Conservation (phyloP, 2,797 vertebrate genomes). For the Graptemys geographica region DNA sequence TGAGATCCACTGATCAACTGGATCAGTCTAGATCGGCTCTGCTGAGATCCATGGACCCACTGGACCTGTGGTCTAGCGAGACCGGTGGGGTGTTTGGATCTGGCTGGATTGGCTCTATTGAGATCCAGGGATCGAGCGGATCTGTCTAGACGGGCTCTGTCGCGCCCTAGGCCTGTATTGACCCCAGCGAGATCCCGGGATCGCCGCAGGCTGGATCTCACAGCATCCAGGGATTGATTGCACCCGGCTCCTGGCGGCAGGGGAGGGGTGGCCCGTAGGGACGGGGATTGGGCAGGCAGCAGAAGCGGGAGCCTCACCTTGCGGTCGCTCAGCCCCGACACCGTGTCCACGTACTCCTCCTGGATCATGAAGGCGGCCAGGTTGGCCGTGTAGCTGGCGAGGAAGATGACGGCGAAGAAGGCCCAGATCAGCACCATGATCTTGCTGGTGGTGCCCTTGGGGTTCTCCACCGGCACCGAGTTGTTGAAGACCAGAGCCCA, state of each 20-base stretch:
- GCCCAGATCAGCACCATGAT: slow-evolving; percentile 98
- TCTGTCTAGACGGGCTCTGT: not conserved
- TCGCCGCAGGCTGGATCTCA: not conserved
- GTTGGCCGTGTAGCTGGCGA: slow-evolving; percentile 97
- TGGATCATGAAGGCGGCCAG: slow-evolving; percentile 98
- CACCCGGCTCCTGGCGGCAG: not conserved
- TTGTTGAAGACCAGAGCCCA: slow-evolving; percentile 98
- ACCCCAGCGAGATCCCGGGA: too few relatives aligned
- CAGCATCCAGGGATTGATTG: not conserved
- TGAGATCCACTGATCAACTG: too few relatives aligned
- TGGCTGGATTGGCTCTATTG: not conserved
- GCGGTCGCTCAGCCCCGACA: slow-evolving; percentile 95
- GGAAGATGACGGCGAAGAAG: slow-evolving; percentile 97
- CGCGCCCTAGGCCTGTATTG: not conserved
- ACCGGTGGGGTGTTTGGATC: not conserved
- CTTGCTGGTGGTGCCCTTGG: slow-evolving; percentile 95
- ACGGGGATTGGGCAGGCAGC: not conserved
- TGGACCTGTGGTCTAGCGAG: not conserved
- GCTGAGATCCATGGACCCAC: not conserved
- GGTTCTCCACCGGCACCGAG: slow-evolving; percentile 97
- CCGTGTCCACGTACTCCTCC: slow-evolving; percentile 96
- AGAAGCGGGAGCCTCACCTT: slow-evolving; percentile 83
- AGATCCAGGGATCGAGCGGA: not conserved
- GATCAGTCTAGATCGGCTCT: not conserved
- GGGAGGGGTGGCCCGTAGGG: not conserved